Evolutionary conservation across 2,888 invertebrate genomes (phyloP).

Genomic region (Perizoma affinitatum): DNA sequence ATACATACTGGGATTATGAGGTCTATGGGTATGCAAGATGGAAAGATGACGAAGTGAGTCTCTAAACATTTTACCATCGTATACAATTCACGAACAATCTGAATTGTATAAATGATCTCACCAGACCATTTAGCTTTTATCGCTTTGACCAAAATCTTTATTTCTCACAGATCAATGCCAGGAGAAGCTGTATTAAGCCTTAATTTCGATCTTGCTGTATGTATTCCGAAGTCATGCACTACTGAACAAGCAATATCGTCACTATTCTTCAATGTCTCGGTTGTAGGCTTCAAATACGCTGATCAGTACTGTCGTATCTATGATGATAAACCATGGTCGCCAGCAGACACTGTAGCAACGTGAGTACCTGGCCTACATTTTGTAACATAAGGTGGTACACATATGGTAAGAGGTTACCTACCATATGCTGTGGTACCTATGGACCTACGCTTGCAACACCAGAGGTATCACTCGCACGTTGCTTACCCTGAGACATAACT

Average conservation of each 20-base stretch:
- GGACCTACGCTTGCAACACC: too few relatives aligned
- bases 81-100: too few relatives aligned
- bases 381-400: too few relatives aligned
- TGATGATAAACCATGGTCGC: conserved; percentile 48
- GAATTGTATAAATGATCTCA: too few relatives aligned
- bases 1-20: conserved; percentile 12
- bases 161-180: conserved; percentile 13
- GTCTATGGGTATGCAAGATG: conserved; percentile 30
- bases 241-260: conserved; percentile 41
- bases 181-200: conserved; percentile 5
- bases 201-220: conserved; percentile 42
- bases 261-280: conserved; percentile 38
- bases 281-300: conserved; percentile 36
- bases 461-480: too few relatives aligned
- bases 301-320: conserved; percentile 47
- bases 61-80: too few relatives aligned
- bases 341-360: conserved; percentile 46
- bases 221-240: conserved; percentile 51
- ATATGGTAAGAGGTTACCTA: too few relatives aligned
- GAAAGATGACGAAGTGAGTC: conserved; percentile 15
- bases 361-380: conserved; percentile 32
- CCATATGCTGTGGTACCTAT: too few relatives aligned
- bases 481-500: too few relatives aligned
- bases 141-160: not conserved
- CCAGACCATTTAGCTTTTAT: too few relatives aligned